Conservation (phyloP, 1,140 invertebrate species). For the Euglossa dilemma region DNA sequence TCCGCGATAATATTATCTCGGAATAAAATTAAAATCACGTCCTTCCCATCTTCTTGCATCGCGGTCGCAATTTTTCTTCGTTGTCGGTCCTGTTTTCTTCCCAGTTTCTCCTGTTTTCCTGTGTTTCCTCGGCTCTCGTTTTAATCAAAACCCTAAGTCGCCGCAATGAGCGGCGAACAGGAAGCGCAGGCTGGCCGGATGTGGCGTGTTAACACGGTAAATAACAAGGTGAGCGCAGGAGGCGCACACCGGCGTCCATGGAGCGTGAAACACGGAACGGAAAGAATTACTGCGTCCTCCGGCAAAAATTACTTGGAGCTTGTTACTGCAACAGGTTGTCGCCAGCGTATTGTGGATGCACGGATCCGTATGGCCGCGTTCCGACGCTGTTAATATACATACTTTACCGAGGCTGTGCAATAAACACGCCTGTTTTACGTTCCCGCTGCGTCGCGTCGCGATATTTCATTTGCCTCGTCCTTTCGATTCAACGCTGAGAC, state of each 20-base stretch:
- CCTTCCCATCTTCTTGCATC: too few species aligned
- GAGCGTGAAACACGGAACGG: constrained; percentile 49
- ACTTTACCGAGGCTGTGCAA: constrained; percentile 1
- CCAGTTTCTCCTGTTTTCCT: neutral
- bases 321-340: constrained; percentile 67
- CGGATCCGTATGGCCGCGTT: constrained; percentile 11
- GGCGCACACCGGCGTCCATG: neutral
- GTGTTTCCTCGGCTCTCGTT: neutral
- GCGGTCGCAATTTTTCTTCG: too few species aligned
- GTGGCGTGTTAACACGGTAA: constrained; percentile 20
- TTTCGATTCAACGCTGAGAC: neutral
- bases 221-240: constrained; percentile 36
- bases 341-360: constrained; percentile 17
- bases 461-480: neutral
- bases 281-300: constrained; percentile 37
- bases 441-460: neutral
- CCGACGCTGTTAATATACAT: constrained; percentile 27
- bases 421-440: constrained; percentile 1
- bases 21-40: too few species aligned
- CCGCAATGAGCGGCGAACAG: neutral
- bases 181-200: constrained; percentile 9
- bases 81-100: too few species aligned
- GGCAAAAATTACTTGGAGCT: constrained; percentile 61
- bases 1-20: too few species aligned
- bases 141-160: neutral